phyloP scores from a whole-genome alignment of 2,113 vertebrate genomes.

The Lasiurus borealis region DNA sequence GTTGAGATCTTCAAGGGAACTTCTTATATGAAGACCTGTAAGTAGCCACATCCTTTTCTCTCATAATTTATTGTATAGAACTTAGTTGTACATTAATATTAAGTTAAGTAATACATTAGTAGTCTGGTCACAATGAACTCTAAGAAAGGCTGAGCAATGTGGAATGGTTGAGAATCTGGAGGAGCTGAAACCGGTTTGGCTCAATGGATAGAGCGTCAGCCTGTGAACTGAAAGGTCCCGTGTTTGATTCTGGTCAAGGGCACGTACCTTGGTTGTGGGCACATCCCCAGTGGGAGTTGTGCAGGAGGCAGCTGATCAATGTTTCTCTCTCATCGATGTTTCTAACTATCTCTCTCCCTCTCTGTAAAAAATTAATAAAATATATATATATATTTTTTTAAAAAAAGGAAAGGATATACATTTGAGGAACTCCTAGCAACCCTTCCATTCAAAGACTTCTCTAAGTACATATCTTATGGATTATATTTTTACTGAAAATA shows the following conservation, averaged over 20 bases:
- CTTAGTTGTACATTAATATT: neutral
- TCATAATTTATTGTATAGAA: neutral
- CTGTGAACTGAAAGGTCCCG: too few relatives aligned
- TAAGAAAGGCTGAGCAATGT: neutral
- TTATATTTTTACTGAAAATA: slow-evolving; percentile 25
- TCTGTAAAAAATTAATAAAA: too few relatives aligned
- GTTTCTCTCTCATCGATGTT: too few relatives aligned
- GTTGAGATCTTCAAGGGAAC: neutral
- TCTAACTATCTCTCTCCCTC: too few relatives aligned
- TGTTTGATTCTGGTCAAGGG: too few relatives aligned
- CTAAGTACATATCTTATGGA: neutral
- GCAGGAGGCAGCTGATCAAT: too few relatives aligned
- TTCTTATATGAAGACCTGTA: neutral
- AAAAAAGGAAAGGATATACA: neutral
- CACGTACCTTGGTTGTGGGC: too few relatives aligned
- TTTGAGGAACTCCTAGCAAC: neutral
- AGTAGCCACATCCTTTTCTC: neutral
- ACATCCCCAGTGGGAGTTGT: too few relatives aligned
- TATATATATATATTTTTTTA: too few relatives aligned
- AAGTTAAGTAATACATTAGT: neutral
- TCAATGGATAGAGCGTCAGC: too few relatives aligned
- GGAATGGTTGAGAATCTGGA: neutral
- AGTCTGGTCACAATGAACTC: neutral
- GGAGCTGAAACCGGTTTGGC: too few relatives aligned
- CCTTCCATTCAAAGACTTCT: neutral